Percentiles rank a stretch among this genome's conserved stretches.
These are phyloP conservation scores for Pachyramphus minor DNA, from an alignment of 2,113 vertebrate species.

Conservation along the genomic window DNA sequence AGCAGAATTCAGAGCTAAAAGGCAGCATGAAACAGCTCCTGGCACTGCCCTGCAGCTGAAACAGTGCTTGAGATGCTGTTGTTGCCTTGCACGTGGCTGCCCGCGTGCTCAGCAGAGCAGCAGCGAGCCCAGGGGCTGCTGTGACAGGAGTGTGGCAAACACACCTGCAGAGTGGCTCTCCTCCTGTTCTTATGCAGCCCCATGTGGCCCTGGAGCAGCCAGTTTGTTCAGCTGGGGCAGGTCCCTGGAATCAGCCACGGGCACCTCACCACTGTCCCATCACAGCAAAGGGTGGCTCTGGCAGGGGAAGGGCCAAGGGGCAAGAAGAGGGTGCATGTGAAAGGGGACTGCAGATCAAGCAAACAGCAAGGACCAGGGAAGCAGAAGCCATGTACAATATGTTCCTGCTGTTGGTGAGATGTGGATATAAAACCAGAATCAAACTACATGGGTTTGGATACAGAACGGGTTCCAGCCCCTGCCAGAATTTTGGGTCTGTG, in stretches of 20 bases:
- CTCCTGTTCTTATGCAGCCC: neutral
- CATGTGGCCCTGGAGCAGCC: neutral
- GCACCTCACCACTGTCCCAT: too few relatives aligned
- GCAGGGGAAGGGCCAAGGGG: neutral
- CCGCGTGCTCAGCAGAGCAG: neutral
- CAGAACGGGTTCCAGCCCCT: neutral
- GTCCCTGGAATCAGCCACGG: neutral
- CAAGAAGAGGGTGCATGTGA: fast-evolving
- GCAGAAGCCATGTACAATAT: neutral
- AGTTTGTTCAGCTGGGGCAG: neutral
- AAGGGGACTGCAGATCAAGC: neutral
- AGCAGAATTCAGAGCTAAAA: neutral
- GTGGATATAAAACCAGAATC: neutral
- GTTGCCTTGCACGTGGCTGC: too few relatives aligned
- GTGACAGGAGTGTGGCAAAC: neutral
- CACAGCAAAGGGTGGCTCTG: neutral
- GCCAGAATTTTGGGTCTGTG: neutral
- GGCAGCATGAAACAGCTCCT: neutral
- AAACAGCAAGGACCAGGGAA: neutral
- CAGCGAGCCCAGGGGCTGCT: neutral
- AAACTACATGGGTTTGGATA: neutral
- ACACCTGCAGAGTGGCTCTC: neutral
- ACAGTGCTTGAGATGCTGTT: too few relatives aligned
- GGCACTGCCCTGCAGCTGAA: neutral
- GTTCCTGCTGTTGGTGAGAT: neutral